Evolutionary conservation across 2,888 invertebrate species (phyloP).

Genomic region (Ceratothoa steindachneri): DNA sequence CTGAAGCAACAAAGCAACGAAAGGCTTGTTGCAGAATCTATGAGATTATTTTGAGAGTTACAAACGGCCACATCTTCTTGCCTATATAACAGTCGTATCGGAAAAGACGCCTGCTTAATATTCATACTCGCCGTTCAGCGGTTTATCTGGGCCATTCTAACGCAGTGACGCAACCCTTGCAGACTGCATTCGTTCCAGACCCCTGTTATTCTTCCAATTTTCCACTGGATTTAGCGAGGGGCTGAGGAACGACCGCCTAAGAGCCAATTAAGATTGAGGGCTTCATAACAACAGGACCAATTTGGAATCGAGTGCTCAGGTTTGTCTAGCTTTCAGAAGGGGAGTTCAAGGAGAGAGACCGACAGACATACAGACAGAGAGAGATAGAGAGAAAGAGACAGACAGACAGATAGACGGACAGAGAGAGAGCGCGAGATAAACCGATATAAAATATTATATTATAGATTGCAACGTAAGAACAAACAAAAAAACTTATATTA

Average conservation of each 20-base stretch:
- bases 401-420: constrained; percentile 8
- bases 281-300: not conserved
- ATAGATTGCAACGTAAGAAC: too few species aligned
- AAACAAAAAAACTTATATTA: too few species aligned
- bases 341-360: not conserved
- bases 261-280: constrained; percentile 12
- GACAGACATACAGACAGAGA: not conserved
- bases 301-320: not conserved
- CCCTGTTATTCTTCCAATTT: constrained; percentile 40
- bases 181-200: constrained; percentile 27
- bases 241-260: constrained; percentile 6
- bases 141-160: not conserved
- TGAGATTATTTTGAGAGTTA: not conserved
- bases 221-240: constrained; percentile 25
- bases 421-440: not conserved
- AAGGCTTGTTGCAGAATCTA: not conserved
- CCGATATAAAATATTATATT: too few species aligned
- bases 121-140: not conserved
- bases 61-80: not conserved
- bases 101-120: not conserved
- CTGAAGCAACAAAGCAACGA: not conserved
- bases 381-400: not conserved
- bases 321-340: not conserved
- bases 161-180: not conserved
- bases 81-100: not conserved